These are phyloP conservation scores for Pseudotriccus pelzelni DNA, from an alignment of 2,797 vertebrate species.

Conservation along the genomic window DNA sequence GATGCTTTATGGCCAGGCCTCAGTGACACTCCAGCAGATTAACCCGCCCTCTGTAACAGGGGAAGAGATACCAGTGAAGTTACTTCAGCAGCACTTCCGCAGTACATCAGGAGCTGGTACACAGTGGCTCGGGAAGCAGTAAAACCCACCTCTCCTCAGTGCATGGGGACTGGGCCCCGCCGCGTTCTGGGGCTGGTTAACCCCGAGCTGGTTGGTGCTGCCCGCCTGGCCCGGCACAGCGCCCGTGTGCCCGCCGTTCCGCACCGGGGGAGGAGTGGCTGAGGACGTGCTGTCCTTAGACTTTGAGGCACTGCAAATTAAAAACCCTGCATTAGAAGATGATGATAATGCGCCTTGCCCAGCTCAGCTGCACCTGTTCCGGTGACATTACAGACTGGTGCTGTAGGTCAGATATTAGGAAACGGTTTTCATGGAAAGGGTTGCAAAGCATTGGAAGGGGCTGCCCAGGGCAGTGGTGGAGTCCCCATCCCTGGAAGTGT, in stretches of 20 bases:
- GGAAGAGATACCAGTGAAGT: not conserved
- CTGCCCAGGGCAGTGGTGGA: not conserved
- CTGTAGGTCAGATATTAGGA: not conserved
- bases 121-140: not conserved
- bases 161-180: conserved; percentile 90
- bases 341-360: accelerated
- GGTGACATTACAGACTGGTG: accelerated
- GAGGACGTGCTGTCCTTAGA: conserved; percentile 78
- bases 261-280: conserved; percentile 76
- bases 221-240: conserved; percentile 42
- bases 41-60: not conserved
- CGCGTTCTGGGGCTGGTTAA: conserved; percentile 74
- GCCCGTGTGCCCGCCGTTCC: conserved; percentile 75
- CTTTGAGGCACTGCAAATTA: conserved; percentile 78
- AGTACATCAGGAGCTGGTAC: not conserved
- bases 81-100: not conserved
- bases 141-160: conserved; percentile 84
- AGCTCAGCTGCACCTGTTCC: not conserved
- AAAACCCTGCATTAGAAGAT: conserved; percentile 14
- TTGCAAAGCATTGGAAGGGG: not conserved
- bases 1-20: not conserved
- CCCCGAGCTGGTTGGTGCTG: conserved; percentile 73
- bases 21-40: not conserved
- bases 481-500: not conserved
- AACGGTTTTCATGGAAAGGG: not conserved